Evolutionary conservation across 2,888 invertebrate genomes (phyloP), one percentile per base, ranked within the genome.

Genomic region (Pseudococcus viburni): DNA sequence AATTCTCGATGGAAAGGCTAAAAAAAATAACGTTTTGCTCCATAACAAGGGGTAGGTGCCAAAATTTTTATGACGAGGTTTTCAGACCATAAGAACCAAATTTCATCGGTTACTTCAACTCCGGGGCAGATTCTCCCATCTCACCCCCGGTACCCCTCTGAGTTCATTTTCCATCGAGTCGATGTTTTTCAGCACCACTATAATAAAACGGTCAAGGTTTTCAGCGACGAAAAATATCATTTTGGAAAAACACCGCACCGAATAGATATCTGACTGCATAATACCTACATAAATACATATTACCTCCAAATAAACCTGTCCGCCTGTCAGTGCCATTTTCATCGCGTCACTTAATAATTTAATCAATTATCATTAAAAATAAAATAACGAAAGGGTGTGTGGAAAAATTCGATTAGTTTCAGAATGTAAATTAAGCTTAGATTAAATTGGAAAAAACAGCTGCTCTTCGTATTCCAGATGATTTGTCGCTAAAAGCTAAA

Each of bases 341-440:
- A 73, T 26, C 39, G 15, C 33, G 33, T 33, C 73, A 17, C 6
- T 73, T 73, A 33, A 73, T 73, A 73, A 73, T 73, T 73, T 33
- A 73, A 73, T 73, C 17, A 73, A 73, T 73, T 73, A 73, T 73
- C 73, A 73, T 73, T 73, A 73, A 73, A 86, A 86, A 86, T 86
- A 64, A 86, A 46, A 77, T 64, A 59, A 68, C 86, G 42, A 26
- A 86, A 46, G 86, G 85, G 85, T 85, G 39, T n/a, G 86, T 68
- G 86, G 39, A 73, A 73, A 86, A 86, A 86, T 86, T 86, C 86
- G 68, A 86, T 86, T 86, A 86, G 68, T 77, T 64, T 64, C 46
- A 42, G n/a, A 64, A 68, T 64, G 68, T 86, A 86, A 86, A 86
- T 86, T 86, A 68, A 86, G 86, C 68, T 86, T 86, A 46, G 86